Percentiles rank a stretch among this genome's conserved stretches.
Conservation (phyloP, 1,140 invertebrate species). For the Thaumatotibia leucotreta region DNA sequence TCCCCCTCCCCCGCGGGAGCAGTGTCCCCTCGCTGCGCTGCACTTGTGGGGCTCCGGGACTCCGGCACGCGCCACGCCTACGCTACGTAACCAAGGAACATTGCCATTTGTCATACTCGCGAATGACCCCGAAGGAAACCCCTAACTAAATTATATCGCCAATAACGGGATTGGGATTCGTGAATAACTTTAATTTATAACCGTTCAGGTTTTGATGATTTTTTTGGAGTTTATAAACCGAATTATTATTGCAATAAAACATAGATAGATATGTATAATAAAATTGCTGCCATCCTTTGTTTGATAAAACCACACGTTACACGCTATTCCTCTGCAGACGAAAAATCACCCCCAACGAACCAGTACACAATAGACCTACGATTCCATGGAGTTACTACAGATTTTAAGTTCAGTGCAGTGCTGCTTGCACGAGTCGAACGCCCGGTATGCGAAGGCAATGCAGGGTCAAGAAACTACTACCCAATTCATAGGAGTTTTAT, state of each 20-base stretch:
- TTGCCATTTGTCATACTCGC: slow-evolving; percentile 7
- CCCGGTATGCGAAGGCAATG: not conserved
- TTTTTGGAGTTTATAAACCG: not conserved
- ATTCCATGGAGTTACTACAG: not conserved
- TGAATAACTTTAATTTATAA: not conserved
- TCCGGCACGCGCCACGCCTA: slow-evolving; percentile 53
- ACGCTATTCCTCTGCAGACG: not conserved
- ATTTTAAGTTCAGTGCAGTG: not conserved
- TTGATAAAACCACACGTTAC: not conserved
- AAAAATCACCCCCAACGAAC: not conserved
- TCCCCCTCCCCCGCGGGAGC: slow-evolving; percentile 24
- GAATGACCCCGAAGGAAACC: not conserved
- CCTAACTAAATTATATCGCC: not conserved
- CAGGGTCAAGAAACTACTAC: not conserved
- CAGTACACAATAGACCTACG: not conserved
- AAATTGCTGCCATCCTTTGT: not conserved
- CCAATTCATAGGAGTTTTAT: too few relatives aligned
- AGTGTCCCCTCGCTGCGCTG: slow-evolving; percentile 29
- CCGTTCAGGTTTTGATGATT: too few relatives aligned
- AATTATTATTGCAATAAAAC: too few relatives aligned
- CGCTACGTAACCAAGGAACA: slow-evolving; percentile 20
- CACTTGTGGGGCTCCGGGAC: slow-evolving; percentile 62
- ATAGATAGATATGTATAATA: too few relatives aligned
- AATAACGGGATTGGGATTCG: not conserved
- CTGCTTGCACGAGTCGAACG: not conserved